These are phyloP conservation scores for Tinea pellionella DNA, from an alignment of 2,888 invertebrate genomes.

Conservation along the genomic window DNA sequence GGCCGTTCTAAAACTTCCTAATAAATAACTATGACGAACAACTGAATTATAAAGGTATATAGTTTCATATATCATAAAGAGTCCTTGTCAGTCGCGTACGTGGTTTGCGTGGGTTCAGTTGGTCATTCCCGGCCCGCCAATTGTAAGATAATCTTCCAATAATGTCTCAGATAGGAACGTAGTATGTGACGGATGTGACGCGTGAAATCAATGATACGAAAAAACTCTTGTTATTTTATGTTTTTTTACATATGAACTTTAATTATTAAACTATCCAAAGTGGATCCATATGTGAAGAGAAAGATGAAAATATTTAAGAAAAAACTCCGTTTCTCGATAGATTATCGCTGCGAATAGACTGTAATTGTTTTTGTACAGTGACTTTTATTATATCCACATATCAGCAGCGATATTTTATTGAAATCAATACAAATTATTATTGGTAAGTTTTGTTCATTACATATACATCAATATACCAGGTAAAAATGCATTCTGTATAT, in stretches of 20 bases:
- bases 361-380: constrained; percentile 13
- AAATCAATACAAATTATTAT: background rate
- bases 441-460: background rate
- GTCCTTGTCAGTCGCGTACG: constrained; percentile 39
- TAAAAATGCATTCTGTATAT: too few relatives aligned
- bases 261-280: constrained; percentile 23
- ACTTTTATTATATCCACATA: constrained; percentile 26
- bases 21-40: too few relatives aligned
- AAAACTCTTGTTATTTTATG: background rate
- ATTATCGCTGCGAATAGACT: constrained; percentile 28
- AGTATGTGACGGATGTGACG: background rate
- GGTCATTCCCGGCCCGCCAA: constrained; percentile 20
- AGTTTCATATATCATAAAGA: background rate
- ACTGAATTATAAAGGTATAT: background rate
- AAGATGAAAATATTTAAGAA: constrained; percentile 66
- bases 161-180: background rate
- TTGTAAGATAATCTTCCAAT: background rate
- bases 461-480: too few relatives aligned
- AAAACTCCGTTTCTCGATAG: constrained; percentile 60
- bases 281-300: constrained; percentile 57
- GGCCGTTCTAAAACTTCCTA: too few relatives aligned
- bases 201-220: background rate
- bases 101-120: constrained; percentile 52
- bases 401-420: constrained; percentile 28
- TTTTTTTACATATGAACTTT: background rate